These are phyloP conservation scores for Drosophila triauraria DNA, from an alignment of 1,140 invertebrate species.

Conservation along the genomic window DNA sequence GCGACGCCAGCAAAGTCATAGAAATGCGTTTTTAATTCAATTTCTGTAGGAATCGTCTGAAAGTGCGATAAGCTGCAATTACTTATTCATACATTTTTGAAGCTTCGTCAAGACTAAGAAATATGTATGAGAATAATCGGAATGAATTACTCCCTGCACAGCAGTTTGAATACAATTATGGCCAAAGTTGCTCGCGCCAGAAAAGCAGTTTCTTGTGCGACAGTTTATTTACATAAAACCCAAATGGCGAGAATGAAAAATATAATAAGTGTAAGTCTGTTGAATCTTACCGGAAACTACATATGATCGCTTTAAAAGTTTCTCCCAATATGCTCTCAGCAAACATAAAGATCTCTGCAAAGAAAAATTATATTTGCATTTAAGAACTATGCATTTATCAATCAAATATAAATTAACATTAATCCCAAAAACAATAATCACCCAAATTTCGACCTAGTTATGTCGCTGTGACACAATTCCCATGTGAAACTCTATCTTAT, in stretches of 20 bases:
- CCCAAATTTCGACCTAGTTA: slow-evolving; percentile 19
- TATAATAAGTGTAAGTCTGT: background rate
- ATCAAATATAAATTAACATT: slow-evolving; percentile 14
- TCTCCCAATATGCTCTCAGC: slow-evolving; percentile 45
- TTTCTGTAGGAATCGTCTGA: slow-evolving; percentile 23
- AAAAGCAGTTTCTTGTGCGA: slow-evolving; percentile 42
- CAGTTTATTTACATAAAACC: slow-evolving; percentile 53
- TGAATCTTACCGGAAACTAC: slow-evolving; percentile 42
- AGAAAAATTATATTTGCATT: slow-evolving; percentile 6
- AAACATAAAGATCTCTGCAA: slow-evolving; percentile 60
- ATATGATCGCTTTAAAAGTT: slow-evolving; percentile 23
- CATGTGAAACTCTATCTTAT: slow-evolving; percentile 26
- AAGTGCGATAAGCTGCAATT: slow-evolving; percentile 41
- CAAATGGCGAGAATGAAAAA: slow-evolving; percentile 7
- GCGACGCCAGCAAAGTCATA: slow-evolving; percentile 52
- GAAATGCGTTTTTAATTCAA: slow-evolving; percentile 58
- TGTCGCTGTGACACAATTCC: slow-evolving; percentile 33
- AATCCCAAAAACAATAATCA: too few species aligned
- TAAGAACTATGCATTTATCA: slow-evolving; percentile 16
- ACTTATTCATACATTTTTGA: slow-evolving; percentile 47
- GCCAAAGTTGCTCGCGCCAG: slow-evolving; percentile 32
- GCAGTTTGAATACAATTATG: slow-evolving; percentile 53
- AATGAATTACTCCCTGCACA: slow-evolving; percentile 44
- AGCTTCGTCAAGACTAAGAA: slow-evolving; percentile 16
- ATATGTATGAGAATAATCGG: slow-evolving; percentile 35